phyloP scores from a whole-genome alignment of 1,140 invertebrate species.

The Acromyrmex heyeri region DNA sequence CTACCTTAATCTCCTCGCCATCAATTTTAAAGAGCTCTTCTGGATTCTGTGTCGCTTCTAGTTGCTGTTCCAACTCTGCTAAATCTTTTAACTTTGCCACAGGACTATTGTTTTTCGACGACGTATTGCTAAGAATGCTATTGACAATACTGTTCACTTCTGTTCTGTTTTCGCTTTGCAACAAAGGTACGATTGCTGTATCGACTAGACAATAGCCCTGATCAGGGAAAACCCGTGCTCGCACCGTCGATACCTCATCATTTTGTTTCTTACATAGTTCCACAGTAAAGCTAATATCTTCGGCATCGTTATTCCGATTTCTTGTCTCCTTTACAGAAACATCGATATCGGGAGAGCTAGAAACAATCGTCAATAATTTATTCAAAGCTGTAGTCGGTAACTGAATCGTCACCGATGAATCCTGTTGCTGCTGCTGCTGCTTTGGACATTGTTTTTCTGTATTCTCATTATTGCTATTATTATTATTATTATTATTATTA shows the following conservation, averaged over 20 bases:
- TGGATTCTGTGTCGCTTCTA: conserved; percentile 80
- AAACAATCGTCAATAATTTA: conserved; percentile 83
- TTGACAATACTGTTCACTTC: conserved; percentile 82
- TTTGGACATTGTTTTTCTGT: conserved; percentile 50
- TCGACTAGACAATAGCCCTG: conserved; percentile 84
- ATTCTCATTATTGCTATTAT: conserved; percentile 41
- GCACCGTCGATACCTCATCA: conserved; percentile 75
- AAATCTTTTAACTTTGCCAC: conserved; percentile 78
- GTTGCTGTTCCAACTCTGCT: conserved; percentile 78
- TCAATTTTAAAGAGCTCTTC: conserved; percentile 84
- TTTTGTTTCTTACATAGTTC: conserved; percentile 83
- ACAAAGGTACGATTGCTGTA: conserved; percentile 80
- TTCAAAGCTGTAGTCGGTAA: conserved; percentile 84
- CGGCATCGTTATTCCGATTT: conserved; percentile 80
- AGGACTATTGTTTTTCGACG: conserved; percentile 67
- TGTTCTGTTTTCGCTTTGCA: conserved; percentile 78
- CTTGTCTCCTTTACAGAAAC: conserved; percentile 84
- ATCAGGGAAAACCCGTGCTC: conserved; percentile 85
- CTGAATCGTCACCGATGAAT: conserved; percentile 80
- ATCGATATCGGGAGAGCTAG: conserved; percentile 81
- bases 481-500: background rate
- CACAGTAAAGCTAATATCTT: conserved; percentile 85
- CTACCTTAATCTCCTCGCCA: conserved; percentile 85
- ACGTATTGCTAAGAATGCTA: conserved; percentile 76
- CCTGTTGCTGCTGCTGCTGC: conserved; percentile 11